Base-by-base conservation (phyloP, 1,140 invertebrate genomes). In the Helicoverpa zea region DNA sequence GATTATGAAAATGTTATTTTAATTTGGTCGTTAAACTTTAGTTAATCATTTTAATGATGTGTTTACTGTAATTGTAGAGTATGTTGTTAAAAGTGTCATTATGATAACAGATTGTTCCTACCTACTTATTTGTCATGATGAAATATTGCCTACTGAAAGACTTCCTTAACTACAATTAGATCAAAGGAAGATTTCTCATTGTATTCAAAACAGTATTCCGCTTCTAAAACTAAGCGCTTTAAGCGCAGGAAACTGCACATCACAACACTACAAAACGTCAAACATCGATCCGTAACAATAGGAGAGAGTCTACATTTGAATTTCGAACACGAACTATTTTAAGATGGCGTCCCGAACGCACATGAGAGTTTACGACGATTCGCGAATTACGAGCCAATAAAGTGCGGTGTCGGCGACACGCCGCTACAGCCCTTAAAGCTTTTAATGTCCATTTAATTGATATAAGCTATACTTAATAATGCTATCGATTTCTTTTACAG, bases 381-480 rank as follows among this genome's bases (percentile, higher is more conserved):
- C 81, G 82, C 89, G 84, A 91, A 87, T 90, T 89, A 87, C 83
- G 87, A 87, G 80, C 84, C 83, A 83, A 88, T 91, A 91, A 91
- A 91, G 83, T 83, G 83, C 81, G 81, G 79, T 88, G 84, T 90
- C 87, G 83, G 81, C 81, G 81, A 87, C 84, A 86, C 82, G 81
- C 81, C 75, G 72, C 80, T 85, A 84, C 83, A 84, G 81, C 85
- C 84, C 84, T 87, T 86, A 87, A 84, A 79, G 84, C 70, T 81
- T 86, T 89, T 86, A 88, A 90, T 88, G 82, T 80, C 73, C 66
- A 74, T 86, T 88, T 88, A 91, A 92, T 92, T 90, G 87, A 88
- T 89, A 86, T 72, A 77, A 64, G 68, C 82, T 74, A 82, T 84
- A 80, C 81, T 83, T 81, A 77, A 87, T 85, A 83, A 86, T 63